Percentiles rank a stretch among this genome's conserved stretches.
Conservation (phyloP, 2,888 invertebrate genomes). For the Chaetoderma sp. region DNA sequence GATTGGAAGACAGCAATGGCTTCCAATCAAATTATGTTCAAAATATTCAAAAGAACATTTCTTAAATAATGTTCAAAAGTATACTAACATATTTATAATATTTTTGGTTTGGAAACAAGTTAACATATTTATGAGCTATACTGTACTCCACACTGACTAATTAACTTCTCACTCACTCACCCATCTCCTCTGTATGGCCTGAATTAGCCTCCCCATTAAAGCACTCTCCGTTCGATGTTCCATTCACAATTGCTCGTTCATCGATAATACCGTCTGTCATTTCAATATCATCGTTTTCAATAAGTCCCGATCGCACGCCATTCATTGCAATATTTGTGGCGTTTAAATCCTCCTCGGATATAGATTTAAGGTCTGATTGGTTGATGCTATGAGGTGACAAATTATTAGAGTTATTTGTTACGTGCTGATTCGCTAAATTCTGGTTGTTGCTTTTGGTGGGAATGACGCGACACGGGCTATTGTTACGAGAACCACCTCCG, state of each 20-base stretch:
- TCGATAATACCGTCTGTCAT: slow-evolving; percentile 55
- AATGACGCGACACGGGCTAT: slow-evolving; percentile 54
- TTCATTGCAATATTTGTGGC: slow-evolving; percentile 55
- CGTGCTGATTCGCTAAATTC: slow-evolving; percentile 19
- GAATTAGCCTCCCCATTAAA: slow-evolving; percentile 54
- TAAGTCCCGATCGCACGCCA: slow-evolving; percentile 40
- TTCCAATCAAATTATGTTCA: no score
- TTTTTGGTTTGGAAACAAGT: no score
- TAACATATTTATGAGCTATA: no score
- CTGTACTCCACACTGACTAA: no score
- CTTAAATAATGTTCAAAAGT: no score
- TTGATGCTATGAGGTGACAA: slow-evolving; percentile 19
- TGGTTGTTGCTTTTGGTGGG: slow-evolving; percentile 44
- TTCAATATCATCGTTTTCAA: slow-evolving; percentile 57
- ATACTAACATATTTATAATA: no score
- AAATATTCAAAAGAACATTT: no score
- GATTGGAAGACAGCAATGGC: no score
- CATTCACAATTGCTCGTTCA: slow-evolving; percentile 53
- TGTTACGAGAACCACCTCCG: slow-evolving; percentile 44
- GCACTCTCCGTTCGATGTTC: slow-evolving; percentile 49
- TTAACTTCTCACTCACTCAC: no score
- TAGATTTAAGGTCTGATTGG: slow-evolving; percentile 29
- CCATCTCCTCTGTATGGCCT: slow-evolving; percentile 51
- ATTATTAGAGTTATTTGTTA: slow-evolving; percentile 31
- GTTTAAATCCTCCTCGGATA: slow-evolving; percentile 60